Evolutionary conservation across 2,888 invertebrate species (phyloP), one percentile per base, ranked within the genome.

Genomic region (Villa cingulata): DNA sequence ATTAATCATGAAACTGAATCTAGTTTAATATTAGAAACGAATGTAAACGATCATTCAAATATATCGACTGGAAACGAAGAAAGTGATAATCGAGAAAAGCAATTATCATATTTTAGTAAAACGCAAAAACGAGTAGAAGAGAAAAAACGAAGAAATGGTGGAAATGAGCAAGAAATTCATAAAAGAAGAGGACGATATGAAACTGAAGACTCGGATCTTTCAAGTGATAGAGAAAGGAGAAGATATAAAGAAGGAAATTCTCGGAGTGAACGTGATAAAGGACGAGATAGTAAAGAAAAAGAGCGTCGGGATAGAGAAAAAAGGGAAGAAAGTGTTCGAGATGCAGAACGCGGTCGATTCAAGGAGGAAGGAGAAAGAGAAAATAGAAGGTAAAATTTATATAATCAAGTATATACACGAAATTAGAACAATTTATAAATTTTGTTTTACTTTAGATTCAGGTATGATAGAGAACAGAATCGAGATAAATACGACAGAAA

Each of bases 191-290:
- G 69, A 46, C 65, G 74, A 48, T 78, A 77, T 60, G 78, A 80
- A 53, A 74, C 76, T 1, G 80, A 81, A 46, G 81, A 80, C 57
- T 76, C 78, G 4, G 78, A 80, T 4, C 54, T 57, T 37, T 77
- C 75, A 57, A 80, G 79, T 62, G 80, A 80, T 63, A 56, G 56
- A 38, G 79, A 80, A 53, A 70, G 73, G 51, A 74, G 74, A 53
- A 68, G 71, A 17, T 72, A 72, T 60, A 66, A 75, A 37, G 76
- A 75, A 56, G 73, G 74, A 4, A 62, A 62, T 51, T 59, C 58
- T 6, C 58, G 63, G 16, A 62, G 62, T 45, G 61, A 62, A 43
- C 58, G 60, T 23, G 59, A 56, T 36, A 43, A 43, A 14, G 53
- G 53, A 14, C 45, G 56, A 16, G 59, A 72, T 34, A 71, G 65